phyloP scores from a whole-genome alignment of 2,888 invertebrate species.

The Agrochola lota region DNA sequence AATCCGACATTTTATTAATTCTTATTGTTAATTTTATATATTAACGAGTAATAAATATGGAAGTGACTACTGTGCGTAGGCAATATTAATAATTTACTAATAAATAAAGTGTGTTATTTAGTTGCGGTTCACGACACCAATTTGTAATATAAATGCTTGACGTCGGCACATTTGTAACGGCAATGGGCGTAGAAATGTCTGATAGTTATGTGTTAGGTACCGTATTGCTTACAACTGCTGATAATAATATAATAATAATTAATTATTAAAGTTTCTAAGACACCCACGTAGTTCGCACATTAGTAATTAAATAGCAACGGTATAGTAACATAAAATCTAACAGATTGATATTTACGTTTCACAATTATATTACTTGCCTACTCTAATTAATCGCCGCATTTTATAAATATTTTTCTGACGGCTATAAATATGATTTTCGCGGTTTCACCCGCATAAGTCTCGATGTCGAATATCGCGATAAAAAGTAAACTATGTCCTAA shows the following conservation, averaged over 20 bases:
- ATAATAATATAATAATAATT: slow-evolving; percentile 43
- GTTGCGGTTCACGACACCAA: slow-evolving; percentile 61
- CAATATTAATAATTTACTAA: slow-evolving; percentile 52
- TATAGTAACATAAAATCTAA: slow-evolving; percentile 7
- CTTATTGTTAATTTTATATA: slow-evolving; percentile 41
- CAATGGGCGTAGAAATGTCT: slow-evolving; percentile 46
- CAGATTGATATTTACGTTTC: background rate
- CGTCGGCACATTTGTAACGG: slow-evolving; percentile 58
- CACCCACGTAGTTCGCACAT: slow-evolving; percentile 55
- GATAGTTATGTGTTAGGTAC: slow-evolving; percentile 50
- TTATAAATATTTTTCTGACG: too few relatives aligned
- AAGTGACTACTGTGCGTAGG: slow-evolving; percentile 46
- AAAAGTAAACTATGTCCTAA: too few relatives aligned
- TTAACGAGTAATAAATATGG: slow-evolving; percentile 35
- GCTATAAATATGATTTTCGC: background rate
- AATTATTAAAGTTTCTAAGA: slow-evolving; percentile 29
- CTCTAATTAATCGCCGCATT: background rate
- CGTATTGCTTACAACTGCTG: slow-evolving; percentile 37
- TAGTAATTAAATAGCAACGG: slow-evolving; percentile 25
- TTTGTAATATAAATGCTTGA: slow-evolving; percentile 57
- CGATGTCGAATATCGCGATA: too few relatives aligned
- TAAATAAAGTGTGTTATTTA: slow-evolving; percentile 63
- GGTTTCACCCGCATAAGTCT: too few relatives aligned
- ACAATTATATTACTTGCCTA: background rate
- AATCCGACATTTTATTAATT: slow-evolving; percentile 45